phyloP scores from a whole-genome alignment of 2,797 vertebrate species.

The Jordanella pulchra region DNA sequence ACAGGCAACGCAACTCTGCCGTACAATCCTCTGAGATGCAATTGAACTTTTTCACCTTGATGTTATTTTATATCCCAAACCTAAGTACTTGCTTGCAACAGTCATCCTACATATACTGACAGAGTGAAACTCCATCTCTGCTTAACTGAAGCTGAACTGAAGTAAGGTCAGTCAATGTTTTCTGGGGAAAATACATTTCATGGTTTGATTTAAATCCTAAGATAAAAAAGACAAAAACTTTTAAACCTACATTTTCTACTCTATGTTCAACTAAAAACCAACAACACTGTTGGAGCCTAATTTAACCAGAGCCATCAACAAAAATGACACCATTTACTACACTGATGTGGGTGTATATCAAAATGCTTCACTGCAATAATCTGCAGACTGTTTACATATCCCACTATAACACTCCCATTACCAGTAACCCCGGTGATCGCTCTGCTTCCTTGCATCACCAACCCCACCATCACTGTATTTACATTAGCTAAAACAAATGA shows the following conservation, averaged over 20 bases:
- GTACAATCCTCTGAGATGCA: too few relatives aligned
- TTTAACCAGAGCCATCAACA: conserved; percentile 21
- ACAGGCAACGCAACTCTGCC: too few relatives aligned
- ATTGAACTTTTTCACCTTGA: too few relatives aligned
- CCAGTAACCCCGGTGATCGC: conserved; percentile 52
- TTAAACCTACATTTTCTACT: not conserved
- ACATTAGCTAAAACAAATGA: conserved; percentile 64
- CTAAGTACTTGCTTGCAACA: too few relatives aligned
- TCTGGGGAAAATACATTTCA: too few relatives aligned
- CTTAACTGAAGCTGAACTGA: too few relatives aligned
- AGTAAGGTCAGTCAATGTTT: too few relatives aligned
- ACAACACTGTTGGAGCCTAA: not conserved
- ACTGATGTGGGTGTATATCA: conserved; percentile 18
- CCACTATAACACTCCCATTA: conserved; percentile 31
- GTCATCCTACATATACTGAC: too few relatives aligned
- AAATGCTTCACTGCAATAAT: conserved; percentile 37
- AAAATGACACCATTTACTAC: conserved; percentile 24
- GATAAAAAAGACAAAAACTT: not conserved
- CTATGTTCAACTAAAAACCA: not conserved
- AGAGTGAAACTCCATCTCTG: too few relatives aligned
- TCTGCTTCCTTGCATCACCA: conserved; percentile 40
- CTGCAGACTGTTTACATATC: conserved; percentile 14
- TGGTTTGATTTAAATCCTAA: too few relatives aligned
- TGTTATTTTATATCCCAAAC: too few relatives aligned
- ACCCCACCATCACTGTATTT: conserved; percentile 54